Evolutionary conservation across 2,888 invertebrate genomes (phyloP), one percentile per base, ranked within the genome.

Genomic region (Campoplex nolae): DNA sequence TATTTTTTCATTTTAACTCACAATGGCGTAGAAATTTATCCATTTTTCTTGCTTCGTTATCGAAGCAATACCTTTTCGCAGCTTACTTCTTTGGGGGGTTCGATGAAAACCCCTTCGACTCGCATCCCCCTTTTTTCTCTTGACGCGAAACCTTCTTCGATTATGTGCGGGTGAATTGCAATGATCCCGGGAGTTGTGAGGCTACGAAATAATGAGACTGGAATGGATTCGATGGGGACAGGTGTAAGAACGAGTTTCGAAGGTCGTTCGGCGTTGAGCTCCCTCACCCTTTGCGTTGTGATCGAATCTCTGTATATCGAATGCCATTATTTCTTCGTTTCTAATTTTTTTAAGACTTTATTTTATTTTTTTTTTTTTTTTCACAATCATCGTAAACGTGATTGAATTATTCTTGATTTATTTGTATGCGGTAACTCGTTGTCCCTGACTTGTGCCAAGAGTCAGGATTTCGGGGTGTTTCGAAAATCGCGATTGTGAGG

Each of bases 231-330:
- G 79, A 84, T 79, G 78, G 76, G 78, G 79, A 87, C 85, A 85
- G 87, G 85, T 87, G 87, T 58, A 75, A 56, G 79, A 87, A 84
- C 86, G 74, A 77, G 84, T 76, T 70, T 76, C 79, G 87, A 87
- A 87, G 87, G 87, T 85, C 87, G 65, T 73, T 68, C 70, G 48
- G 65, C 75, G 42, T 13, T 23, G 23, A n/a, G 42, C 42, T 56
- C 51, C 51, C 54, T 38, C 35, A 48, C 32, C 70, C 71, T 62
- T 65, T 54, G 28, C 74, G 11, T 38, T 28, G n/a, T 48, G 32
- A 68, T 71, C 16, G 32, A 62, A 32, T 32, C 32, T 62, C 62
- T 62, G 32, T 62, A 18, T 51, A 51, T 51, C 51, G n/a, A 51
- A 18, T 51, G 4, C 51, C 18, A 18, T 32, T 62, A 62, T 79